phyloP scores from a whole-genome alignment of 2,888 invertebrate species.

The Leptogaster cylindrica region DNA sequence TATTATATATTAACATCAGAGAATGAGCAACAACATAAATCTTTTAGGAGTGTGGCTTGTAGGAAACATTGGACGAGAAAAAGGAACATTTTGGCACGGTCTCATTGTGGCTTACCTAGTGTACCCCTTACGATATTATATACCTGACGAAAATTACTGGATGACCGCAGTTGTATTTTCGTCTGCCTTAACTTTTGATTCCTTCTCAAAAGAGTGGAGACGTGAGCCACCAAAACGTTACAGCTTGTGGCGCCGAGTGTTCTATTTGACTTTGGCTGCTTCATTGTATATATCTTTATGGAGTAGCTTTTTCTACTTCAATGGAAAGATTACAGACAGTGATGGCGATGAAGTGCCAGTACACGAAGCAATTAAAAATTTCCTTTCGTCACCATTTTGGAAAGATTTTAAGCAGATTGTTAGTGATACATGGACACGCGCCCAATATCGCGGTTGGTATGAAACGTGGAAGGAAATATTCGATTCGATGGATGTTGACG shows the following conservation, averaged over 20 bases:
- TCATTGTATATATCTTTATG: slow-evolving; percentile 76
- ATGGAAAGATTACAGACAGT: slow-evolving; percentile 82
- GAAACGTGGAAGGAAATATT: slow-evolving; percentile 87
- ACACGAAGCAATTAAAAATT: slow-evolving; percentile 86
- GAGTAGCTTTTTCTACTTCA: slow-evolving; percentile 83
- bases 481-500: slow-evolving; percentile 86
- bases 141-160: slow-evolving; percentile 77
- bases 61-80: slow-evolving; percentile 87
- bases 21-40: background rate
- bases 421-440: slow-evolving; percentile 76
- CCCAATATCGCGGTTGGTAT: slow-evolving; percentile 85
- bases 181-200: slow-evolving; percentile 75
- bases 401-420: slow-evolving; percentile 78
- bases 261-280: slow-evolving; percentile 68
- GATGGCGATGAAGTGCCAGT: slow-evolving; percentile 88
- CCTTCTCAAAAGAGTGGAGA: slow-evolving; percentile 80
- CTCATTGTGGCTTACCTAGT: slow-evolving; percentile 71
- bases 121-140: slow-evolving; percentile 74
- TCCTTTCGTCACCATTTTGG: slow-evolving; percentile 90
- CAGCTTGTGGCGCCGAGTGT: slow-evolving; percentile 64
- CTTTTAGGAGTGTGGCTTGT: slow-evolving; percentile 84
- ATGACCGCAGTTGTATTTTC: slow-evolving; percentile 71
- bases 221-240: slow-evolving; percentile 66
- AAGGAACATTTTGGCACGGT: slow-evolving; percentile 74
- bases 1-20: background rate